These are phyloP conservation scores for Zygaena filipendulae DNA, from an alignment of 2,888 invertebrate genomes.

Conservation along the genomic window DNA sequence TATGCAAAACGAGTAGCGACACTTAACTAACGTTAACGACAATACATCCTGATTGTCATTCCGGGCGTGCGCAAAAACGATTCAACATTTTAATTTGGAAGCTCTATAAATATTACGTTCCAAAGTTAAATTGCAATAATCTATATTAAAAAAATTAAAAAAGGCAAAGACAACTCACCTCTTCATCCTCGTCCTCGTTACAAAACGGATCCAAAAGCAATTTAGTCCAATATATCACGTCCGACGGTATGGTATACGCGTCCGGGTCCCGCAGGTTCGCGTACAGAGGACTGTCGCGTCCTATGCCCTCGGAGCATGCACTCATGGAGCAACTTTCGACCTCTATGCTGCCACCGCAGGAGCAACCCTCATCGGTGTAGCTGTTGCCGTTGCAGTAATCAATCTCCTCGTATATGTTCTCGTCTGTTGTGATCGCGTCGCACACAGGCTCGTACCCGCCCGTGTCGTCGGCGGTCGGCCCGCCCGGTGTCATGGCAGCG, in stretches of 20 bases:
- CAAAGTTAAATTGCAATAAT: too few relatives aligned
- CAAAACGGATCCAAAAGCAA: conserved; percentile 54
- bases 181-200: conserved; percentile 67
- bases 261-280: conserved; percentile 56
- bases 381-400: conserved; percentile 46
- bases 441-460: conserved; percentile 58
- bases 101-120: too few relatives aligned
- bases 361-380: conserved; percentile 56
- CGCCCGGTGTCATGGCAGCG: conserved; percentile 51
- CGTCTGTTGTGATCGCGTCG: conserved; percentile 49
- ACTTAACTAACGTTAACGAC: too few relatives aligned
- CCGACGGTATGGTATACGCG: conserved; percentile 54
- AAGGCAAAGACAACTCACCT: too few relatives aligned
- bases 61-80: too few relatives aligned
- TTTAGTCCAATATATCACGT: conserved; percentile 67
- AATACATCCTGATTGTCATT: too few relatives aligned
- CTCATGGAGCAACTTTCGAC: conserved; percentile 57
- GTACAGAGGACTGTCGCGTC: conserved; percentile 55
- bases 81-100: too few relatives aligned
- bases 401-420: conserved; percentile 61
- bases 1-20: too few relatives aligned
- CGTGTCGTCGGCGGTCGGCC: conserved; percentile 55
- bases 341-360: conserved; percentile 56
- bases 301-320: conserved; percentile 51
- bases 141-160: too few relatives aligned